A percentile compares a stretch with the other conserved stretches of the same genome.
Conservation (phyloP, 1,140 invertebrate species). For the Cylas formicarius region DNA sequence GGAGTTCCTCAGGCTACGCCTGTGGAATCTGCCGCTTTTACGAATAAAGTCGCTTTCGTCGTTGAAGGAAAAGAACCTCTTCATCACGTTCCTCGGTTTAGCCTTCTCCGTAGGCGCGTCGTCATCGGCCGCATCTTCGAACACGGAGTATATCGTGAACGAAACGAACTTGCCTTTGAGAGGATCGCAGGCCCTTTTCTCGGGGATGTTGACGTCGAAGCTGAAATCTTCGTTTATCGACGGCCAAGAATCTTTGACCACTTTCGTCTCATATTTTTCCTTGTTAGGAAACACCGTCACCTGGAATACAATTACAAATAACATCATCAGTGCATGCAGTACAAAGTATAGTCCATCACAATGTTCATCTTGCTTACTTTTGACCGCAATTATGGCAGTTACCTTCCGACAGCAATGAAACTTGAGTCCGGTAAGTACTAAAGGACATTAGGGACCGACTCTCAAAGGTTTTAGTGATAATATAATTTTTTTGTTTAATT, state of each 20-base stretch:
- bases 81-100: slow-evolving; percentile 32
- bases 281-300: slow-evolving; percentile 66
- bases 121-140: slow-evolving; percentile 50
- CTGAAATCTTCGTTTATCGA: slow-evolving; percentile 70
- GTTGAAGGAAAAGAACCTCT: slow-evolving; percentile 28
- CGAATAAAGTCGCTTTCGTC: slow-evolving; percentile 18
- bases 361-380: no score
- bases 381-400: no score
- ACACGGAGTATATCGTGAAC: slow-evolving; percentile 62
- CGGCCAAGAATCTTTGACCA: slow-evolving; percentile 67
- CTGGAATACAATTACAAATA: slow-evolving; percentile 49
- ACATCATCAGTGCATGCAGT: no score
- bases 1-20: slow-evolving; percentile 37
- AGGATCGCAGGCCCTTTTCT: slow-evolving; percentile 46
- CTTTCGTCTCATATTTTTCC: slow-evolving; percentile 63
- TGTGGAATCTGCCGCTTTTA: slow-evolving; percentile 16
- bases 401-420: no score
- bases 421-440: no score
- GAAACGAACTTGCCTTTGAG: slow-evolving; percentile 65
- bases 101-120: no score
- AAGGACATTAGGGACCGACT: no score
- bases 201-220: slow-evolving; percentile 48
- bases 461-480: no score
- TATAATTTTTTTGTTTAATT: no score
- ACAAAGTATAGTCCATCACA: no score